Percentiles rank a stretch among this genome's conserved stretches.
Conservation (phyloP, 2,888 invertebrate genomes). For the Vandiemenella viatica region DNA sequence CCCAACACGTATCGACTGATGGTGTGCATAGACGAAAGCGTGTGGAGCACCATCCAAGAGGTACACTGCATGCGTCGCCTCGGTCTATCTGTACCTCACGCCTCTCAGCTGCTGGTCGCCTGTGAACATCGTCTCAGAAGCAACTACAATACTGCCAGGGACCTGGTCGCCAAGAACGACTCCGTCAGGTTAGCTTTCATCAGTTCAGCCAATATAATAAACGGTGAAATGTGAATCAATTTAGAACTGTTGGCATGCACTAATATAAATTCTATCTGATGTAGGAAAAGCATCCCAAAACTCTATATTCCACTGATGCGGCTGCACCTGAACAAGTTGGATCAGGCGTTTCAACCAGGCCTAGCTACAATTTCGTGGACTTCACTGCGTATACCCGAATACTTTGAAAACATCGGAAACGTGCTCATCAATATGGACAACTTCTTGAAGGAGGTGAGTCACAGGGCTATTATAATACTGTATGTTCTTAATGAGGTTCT, state of each 20-base stretch:
- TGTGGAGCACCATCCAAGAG: constrained; percentile 51
- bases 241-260: too few relatives aligned
- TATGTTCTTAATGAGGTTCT: background rate
- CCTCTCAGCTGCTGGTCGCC: constrained; percentile 57
- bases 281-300: constrained; percentile 38
- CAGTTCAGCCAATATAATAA: too few relatives aligned
- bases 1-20: constrained; percentile 39
- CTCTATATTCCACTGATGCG: constrained; percentile 53
- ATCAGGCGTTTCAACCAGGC: constrained; percentile 57
- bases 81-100: constrained; percentile 56
- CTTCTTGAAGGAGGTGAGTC: constrained; percentile 44
- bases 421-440: constrained; percentile 46
- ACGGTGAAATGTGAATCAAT: too few relatives aligned
- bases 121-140: constrained; percentile 52
- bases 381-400: constrained; percentile 53
- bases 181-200: too few relatives aligned
- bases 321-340: constrained; percentile 48
- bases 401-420: constrained; percentile 39
- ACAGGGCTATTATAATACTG: background rate
- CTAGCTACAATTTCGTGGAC: constrained; percentile 69
- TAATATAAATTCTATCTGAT: too few relatives aligned
- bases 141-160: constrained; percentile 44
- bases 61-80: constrained; percentile 69
- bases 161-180: constrained; percentile 45
- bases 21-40: background rate